Evolutionary conservation across 2,797 vertebrate species (phyloP), one percentile per base, ranked within the genome.

Genomic region (Chiroxiphia lanceolata): DNA sequence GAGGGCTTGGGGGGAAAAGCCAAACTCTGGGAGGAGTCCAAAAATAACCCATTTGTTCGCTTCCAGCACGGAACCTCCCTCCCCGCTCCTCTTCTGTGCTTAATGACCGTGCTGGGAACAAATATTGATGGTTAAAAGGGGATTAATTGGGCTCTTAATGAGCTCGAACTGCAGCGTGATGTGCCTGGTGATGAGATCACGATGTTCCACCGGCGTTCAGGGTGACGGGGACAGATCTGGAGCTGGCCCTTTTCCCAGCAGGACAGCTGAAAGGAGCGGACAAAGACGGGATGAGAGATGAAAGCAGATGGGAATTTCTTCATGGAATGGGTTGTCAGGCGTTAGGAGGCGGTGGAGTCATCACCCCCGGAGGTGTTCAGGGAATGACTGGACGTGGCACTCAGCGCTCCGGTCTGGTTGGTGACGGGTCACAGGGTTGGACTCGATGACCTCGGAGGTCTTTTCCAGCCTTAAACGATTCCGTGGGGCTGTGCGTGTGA

Each of bases 391-490:
- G 45, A 60, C 0, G 0, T 22, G 72, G 29, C 38, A 59, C 11
- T 57, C 36, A 4, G 44, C 26, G 33, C 64, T 34, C 25, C 13
- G 40, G 10, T 19, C 21, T 12, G 31, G 42, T 4, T 18, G 31
- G 11, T 6, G 63, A 25, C n/a, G 5, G 13, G 29, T 19, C 25
- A 23, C 31, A 27, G 40, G 8, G 8, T 6, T 56, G 87, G 13
- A 36, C 40, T 10, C 1, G 0, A 14, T 0, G 0, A n/a, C 12
- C 31, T 23, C 0, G 0, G 47, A 54, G 34, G 6, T 33, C 34
- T 85, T 61, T 68, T 29, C 47, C 75, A 79, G 1, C 15, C 33
- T 17, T 17, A 27, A 54, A 10, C 4, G 40, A 48, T n/a, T 74
- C 68, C 47, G 4, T 1, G 33, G 53, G 40, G 48, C 42, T 36